phyloP scores from a whole-genome alignment of 2,888 invertebrate species.

The Drymonia ruficornis region DNA sequence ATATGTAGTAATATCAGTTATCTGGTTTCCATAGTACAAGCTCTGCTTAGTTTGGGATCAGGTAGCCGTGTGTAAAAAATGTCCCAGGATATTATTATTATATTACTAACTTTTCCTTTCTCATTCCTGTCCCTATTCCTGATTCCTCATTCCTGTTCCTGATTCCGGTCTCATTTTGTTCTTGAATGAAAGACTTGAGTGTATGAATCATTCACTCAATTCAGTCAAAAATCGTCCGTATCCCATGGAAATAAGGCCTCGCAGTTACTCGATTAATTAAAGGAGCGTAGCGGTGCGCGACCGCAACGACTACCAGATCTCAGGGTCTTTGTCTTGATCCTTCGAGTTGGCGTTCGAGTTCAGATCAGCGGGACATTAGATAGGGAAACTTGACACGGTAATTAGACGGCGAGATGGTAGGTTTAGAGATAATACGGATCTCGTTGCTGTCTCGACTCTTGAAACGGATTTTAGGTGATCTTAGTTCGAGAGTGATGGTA shows the following conservation, averaged over 20 bases:
- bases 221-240: neutral
- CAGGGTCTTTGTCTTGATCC: slow-evolving; percentile 13
- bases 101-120: no score
- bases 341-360: slow-evolving; percentile 11
- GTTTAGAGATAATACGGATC: slow-evolving; percentile 8
- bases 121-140: no score
- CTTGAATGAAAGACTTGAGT: no score
- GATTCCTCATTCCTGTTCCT: no score
- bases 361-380: slow-evolving; percentile 29
- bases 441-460: slow-evolving; percentile 19
- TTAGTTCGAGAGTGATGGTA: slow-evolving; percentile 9
- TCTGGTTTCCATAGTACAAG: no score
- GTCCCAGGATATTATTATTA: no score
- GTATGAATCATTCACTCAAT: neutral
- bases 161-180: no score
- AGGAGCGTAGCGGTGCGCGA: slow-evolving; percentile 11
- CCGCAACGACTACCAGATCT: slow-evolving; percentile 4
- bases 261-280: slow-evolving; percentile 19
- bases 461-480: slow-evolving; percentile 19
- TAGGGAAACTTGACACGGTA: slow-evolving; percentile 30
- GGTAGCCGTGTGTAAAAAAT: no score
- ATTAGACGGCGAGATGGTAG: slow-evolving; percentile 29
- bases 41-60: no score
- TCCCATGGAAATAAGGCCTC: neutral
- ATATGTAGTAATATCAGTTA: no score